phyloP scores from a whole-genome alignment of 2,113 vertebrate species.

The Strigops habroptila region DNA sequence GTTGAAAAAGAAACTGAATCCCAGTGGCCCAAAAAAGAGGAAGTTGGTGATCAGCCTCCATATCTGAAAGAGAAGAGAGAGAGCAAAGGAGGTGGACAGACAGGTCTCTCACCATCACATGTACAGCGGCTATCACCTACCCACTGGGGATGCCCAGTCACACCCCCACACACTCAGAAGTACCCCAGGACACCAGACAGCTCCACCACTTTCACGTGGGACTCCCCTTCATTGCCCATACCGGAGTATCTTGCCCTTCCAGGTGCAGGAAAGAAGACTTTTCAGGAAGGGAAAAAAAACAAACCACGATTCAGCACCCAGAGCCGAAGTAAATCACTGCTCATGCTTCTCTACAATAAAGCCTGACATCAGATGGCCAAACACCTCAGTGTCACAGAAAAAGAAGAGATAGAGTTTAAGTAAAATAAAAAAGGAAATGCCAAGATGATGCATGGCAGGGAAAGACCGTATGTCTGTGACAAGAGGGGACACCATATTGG shows the following conservation, averaged over 20 bases:
- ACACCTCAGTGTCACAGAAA: too few relatives aligned
- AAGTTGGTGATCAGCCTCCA: conserved; percentile 89
- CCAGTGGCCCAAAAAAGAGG: conserved; percentile 86
- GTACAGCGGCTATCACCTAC: not conserved
- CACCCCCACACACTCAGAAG: not conserved
- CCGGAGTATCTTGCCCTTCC: too few relatives aligned
- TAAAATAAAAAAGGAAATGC: not conserved
- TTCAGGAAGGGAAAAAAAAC: not conserved
- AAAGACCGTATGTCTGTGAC: not conserved
- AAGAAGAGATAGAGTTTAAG: not conserved
- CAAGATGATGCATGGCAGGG: not conserved
- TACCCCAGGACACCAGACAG: not conserved
- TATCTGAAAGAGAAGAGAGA: conserved; percentile 72
- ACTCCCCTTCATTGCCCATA: not conserved
- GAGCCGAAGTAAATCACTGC: not conserved
- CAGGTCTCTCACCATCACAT: not conserved
- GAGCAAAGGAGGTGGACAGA: not conserved
- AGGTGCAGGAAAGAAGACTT: not conserved
- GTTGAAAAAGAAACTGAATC: conserved; percentile 89
- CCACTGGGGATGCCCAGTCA: not conserved
- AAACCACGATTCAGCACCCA: not conserved
- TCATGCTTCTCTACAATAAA: not conserved
- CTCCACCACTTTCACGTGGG: not conserved
- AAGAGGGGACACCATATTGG: fast-evolving
- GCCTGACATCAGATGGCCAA: not conserved